Conservation (phyloP, 2,888 invertebrate species). For the Acleris cristana region DNA sequence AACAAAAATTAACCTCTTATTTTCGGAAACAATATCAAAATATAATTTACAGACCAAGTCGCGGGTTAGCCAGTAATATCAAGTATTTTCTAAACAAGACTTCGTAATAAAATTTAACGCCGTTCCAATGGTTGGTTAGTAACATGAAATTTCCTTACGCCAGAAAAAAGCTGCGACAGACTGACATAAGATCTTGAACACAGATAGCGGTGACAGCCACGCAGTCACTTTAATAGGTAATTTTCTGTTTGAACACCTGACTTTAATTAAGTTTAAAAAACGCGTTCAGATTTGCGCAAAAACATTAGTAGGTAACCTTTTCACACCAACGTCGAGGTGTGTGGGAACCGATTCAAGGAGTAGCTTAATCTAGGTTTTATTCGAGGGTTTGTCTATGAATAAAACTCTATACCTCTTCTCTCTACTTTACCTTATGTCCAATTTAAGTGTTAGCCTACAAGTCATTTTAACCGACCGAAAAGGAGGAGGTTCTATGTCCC, state of each 20-base stretch:
- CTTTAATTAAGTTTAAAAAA: slow-evolving; percentile 23
- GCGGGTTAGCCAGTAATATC: background rate
- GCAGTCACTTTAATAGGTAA: slow-evolving; percentile 30
- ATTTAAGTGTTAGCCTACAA: too few relatives aligned
- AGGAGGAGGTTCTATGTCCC: too few relatives aligned
- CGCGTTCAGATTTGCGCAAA: slow-evolving; percentile 13
- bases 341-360: slow-evolving; percentile 12
- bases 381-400: background rate
- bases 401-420: background rate
- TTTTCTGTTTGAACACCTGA: slow-evolving; percentile 30
- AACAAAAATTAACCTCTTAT: too few relatives aligned
- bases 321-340: slow-evolving; percentile 10
- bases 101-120: background rate
- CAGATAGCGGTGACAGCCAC: slow-evolving; percentile 33
- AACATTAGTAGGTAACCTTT: slow-evolving; percentile 7
- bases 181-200: slow-evolving; percentile 31
- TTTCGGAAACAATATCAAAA: too few relatives aligned
- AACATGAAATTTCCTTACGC: slow-evolving; percentile 20
- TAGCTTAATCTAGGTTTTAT: background rate
- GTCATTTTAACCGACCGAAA: too few relatives aligned
- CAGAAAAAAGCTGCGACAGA: slow-evolving; percentile 28
- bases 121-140: slow-evolving; percentile 11
- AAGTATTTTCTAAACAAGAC: background rate
- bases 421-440: too few relatives aligned
- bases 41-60: too few relatives aligned